Evolutionary conservation across 2,888 invertebrate genomes (phyloP), one percentile per base, ranked within the genome.

Genomic region (Polydrusus cervinus): DNA sequence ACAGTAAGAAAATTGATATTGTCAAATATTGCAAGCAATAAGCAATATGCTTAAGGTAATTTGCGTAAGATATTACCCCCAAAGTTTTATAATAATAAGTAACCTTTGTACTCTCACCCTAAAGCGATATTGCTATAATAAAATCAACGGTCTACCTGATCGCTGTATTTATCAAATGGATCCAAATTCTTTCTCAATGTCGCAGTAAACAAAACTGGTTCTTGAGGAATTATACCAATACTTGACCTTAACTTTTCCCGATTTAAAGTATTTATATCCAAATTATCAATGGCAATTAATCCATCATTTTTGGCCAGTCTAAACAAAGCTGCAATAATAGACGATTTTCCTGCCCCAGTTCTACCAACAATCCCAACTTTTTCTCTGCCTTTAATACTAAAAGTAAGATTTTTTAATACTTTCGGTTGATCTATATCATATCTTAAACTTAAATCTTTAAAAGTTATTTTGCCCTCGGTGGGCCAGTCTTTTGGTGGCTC

Each of bases 151-250:
- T 75, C 60, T 76, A 93, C 90, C 10, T 90, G 89, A 81, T 97
- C 97, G 0, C 91, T 89, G 82, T 93, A 94, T 82, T 93, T 92
- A 78, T 93, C 91, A 85, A 97, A 97, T 0, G 97, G 97, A 88
- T 97, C 97, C 72, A 97, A 89, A 88, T 97, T 97, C 83, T 93
- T 93, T 1, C 97, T 89, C 88, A 97, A 90, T 3, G 95, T 93
- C 55, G 96, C 96, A 0, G 94, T 93, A 87, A 97, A 95, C 64
- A 95, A 87, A 68, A 95, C 93, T 0, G 95, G 95, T 83, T 95
- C 95, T 86, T 95, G 95, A 0, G 95, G 95, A 55, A 95, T 95
- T 82, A 95, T 95, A 7, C 95, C 94, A 78, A 95, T 90, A 83
- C 91, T 92, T 25, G 93, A 92, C 65, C 95, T 90, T 14, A 95